phyloP scores from a whole-genome alignment of 2,113 vertebrate genomes.

The Phylloscopus trochilus region DNA sequence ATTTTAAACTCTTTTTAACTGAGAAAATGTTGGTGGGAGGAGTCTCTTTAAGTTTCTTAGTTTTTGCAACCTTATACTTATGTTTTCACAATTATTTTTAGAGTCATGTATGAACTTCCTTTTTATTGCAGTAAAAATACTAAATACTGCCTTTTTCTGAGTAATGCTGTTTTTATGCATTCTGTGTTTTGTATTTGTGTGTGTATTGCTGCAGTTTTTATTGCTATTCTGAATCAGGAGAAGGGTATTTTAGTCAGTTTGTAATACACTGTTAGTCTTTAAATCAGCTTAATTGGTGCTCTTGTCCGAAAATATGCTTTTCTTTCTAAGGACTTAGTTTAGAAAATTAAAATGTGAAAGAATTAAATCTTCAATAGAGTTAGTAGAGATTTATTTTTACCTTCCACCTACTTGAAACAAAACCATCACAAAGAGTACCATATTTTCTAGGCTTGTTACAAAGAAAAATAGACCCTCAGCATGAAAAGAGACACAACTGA shows the following conservation, averaged over 20 bases:
- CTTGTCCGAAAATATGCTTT: not conserved
- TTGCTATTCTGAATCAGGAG: not conserved
- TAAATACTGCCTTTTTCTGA: not conserved
- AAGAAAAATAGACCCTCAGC: not conserved
- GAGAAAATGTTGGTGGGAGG: not conserved
- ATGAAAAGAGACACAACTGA: not conserved
- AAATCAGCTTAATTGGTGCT: not conserved
- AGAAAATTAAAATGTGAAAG: not conserved
- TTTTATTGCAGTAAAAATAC: not conserved
- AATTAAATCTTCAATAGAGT: not conserved
- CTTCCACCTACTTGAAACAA: not conserved
- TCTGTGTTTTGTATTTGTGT: not conserved
- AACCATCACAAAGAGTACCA: not conserved
- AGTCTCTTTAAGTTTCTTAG: not conserved
- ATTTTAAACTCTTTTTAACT: not conserved
- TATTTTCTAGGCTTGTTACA: not conserved
- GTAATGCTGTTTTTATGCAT: not conserved
- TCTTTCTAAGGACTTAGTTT: not conserved
- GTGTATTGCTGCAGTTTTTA: not conserved
- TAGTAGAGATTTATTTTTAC: not conserved
- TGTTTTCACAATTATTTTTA: constrained; percentile 31
- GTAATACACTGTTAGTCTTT: not conserved
- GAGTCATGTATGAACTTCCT: not conserved
- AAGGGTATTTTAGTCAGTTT: not conserved
- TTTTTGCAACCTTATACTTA: not conserved